Conservation (phyloP, 1,140 invertebrate species). For the Acyrthosiphon pisum region DNA sequence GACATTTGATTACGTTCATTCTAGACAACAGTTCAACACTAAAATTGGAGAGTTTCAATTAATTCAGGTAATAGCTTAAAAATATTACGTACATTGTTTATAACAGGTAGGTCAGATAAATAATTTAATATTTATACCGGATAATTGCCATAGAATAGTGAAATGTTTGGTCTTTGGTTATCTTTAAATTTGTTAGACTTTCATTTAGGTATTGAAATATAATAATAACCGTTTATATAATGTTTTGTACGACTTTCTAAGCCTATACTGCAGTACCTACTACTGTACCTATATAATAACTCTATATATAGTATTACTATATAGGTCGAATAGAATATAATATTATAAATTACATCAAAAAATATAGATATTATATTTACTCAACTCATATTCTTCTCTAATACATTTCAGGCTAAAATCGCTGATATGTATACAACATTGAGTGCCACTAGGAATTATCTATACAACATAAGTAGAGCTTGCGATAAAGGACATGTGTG, state of each 20-base stretch:
- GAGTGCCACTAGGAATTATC: conserved; percentile 84
- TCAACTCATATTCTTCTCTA: neutral
- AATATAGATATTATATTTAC: neutral
- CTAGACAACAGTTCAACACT: conserved; percentile 88
- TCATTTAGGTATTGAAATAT: too few relatives aligned
- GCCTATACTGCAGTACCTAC: too few relatives aligned
- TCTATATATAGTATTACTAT: too few relatives aligned
- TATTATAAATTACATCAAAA: neutral
- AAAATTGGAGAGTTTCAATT: conserved; percentile 94
- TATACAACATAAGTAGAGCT: conserved; percentile 89
- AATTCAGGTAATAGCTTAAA: conserved; percentile 72
- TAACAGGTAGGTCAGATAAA: too few relatives aligned
- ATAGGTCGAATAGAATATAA: neutral
- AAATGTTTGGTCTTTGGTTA: too few relatives aligned
- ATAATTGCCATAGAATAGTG: too few relatives aligned
- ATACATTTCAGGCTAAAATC: conserved; percentile 82
- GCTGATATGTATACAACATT: conserved; percentile 97
- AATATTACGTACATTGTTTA: too few relatives aligned
- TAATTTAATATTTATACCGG: too few relatives aligned
- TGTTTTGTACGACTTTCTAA: too few relatives aligned
- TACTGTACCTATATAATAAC: too few relatives aligned
- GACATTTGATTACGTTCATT: conserved; percentile 95
- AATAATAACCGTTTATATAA: too few relatives aligned
- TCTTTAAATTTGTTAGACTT: too few relatives aligned
- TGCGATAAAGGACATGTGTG: conserved; percentile 80